These are phyloP conservation scores for Lycophotia porphyrea DNA, from an alignment of 2,888 invertebrate genomes.

Conservation along the genomic window DNA sequence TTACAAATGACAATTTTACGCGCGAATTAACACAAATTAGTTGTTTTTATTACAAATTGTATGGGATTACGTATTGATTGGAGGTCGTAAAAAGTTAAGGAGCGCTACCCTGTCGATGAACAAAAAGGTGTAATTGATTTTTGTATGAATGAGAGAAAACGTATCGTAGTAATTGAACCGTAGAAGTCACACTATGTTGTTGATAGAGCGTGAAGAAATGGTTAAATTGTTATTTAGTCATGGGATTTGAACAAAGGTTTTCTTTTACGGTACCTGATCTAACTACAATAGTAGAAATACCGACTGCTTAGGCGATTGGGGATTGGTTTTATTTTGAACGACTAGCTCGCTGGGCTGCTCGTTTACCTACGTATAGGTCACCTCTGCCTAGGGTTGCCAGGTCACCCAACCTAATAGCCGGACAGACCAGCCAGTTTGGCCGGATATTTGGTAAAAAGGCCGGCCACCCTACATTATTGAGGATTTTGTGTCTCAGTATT, in stretches of 20 bases:
- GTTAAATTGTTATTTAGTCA: slow-evolving; percentile 31
- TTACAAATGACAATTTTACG: slow-evolving; percentile 84
- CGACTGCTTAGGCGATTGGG: neutral
- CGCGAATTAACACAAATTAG: slow-evolving; percentile 82
- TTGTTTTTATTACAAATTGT: slow-evolving; percentile 64
- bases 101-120: slow-evolving; percentile 33
- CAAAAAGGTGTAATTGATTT: slow-evolving; percentile 63
- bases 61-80: slow-evolving; percentile 62
- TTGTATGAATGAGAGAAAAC: slow-evolving; percentile 55
- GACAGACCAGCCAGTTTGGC: too few species aligned
- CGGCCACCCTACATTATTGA: too few species aligned
- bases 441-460: too few species aligned
- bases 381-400: too few species aligned
- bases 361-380: too few species aligned
- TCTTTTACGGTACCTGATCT: neutral
- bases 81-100: slow-evolving; percentile 53
- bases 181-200: slow-evolving; percentile 10
- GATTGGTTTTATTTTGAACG: neutral
- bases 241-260: slow-evolving; percentile 10
- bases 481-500: too few species aligned
- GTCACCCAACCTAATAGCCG: too few species aligned
- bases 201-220: slow-evolving; percentile 48
- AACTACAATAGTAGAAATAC: neutral
- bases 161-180: slow-evolving; percentile 41
- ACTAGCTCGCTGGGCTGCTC: too few species aligned